Evolutionary conservation across 2,113 vertebrate species (phyloP).

Genomic region (Ammodytes marinus): DNA sequence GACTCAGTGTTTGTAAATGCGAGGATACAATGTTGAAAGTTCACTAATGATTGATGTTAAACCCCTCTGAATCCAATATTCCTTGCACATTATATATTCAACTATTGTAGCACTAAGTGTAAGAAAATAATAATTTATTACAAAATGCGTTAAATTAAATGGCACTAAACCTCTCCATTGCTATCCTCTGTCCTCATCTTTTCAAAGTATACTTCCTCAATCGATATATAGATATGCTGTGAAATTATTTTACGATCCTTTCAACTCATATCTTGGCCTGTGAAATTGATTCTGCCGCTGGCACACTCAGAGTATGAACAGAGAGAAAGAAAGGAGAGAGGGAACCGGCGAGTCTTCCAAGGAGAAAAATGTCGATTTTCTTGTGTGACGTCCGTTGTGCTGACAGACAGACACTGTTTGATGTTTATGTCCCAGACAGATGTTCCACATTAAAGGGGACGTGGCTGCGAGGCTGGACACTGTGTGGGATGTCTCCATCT

Average conservation of each 20-base stretch:
- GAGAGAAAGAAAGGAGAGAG: neutral
- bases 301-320: neutral
- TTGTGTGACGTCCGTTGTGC: neutral
- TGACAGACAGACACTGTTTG: slow-evolving; percentile 34
- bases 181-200: slow-evolving; percentile 2
- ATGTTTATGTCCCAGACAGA: slow-evolving; percentile 60
- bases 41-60: neutral
- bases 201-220: slow-evolving; percentile 23
- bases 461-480: slow-evolving; percentile 48
- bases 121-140: neutral
- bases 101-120: too few species aligned
- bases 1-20: slow-evolving; percentile 14
- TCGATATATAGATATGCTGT: slow-evolving; percentile 24
- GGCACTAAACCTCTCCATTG: neutral
- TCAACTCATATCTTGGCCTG: slow-evolving; percentile 42
- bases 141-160: slow-evolving; percentile 28
- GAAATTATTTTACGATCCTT: slow-evolving; percentile 53
- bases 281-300: slow-evolving; percentile 33
- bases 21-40: slow-evolving; percentile 9
- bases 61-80: neutral
- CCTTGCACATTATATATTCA: too few species aligned
- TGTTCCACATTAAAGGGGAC: slow-evolving; percentile 62
- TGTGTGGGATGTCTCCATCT: slow-evolving; percentile 21
- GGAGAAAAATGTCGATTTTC: slow-evolving; percentile 12
- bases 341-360: neutral